Evolutionary conservation across 2,113 vertebrate genomes (phyloP).

Genomic region (Colaptes auratus): DNA sequence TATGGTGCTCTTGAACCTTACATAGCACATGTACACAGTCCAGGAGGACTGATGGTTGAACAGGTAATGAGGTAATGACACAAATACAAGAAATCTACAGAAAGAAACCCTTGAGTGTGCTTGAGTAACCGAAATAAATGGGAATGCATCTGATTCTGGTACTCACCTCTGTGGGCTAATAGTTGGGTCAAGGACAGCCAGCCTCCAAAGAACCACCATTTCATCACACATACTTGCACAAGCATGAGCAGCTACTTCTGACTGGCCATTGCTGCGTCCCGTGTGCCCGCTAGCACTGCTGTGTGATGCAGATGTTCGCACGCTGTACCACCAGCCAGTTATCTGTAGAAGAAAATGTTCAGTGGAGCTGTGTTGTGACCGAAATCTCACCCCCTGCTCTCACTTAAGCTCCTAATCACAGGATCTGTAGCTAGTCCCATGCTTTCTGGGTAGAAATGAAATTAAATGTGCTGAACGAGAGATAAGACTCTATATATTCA

Average conservation of each 20-base stretch:
- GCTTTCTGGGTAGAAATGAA: neutral
- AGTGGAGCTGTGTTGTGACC: neutral
- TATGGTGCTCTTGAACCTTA: neutral
- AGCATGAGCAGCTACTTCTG: constrained; percentile 96
- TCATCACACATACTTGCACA: constrained; percentile 99
- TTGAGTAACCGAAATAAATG: neutral
- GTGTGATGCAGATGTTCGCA: constrained; percentile 95
- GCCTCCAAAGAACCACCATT: constrained; percentile 96
- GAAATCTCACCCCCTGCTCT: neutral
- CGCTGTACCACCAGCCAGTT: constrained; percentile 99
- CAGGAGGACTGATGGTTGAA: neutral
- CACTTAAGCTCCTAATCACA: neutral
- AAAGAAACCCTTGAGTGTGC: neutral
- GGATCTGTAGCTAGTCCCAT: neutral
- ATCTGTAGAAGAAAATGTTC: constrained; percentile 79
- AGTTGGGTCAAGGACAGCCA: constrained; percentile 95
- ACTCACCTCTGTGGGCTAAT: constrained; percentile 94
- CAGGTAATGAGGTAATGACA: neutral
- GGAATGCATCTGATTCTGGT: neutral
- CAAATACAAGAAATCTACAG: neutral
- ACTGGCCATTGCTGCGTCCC: constrained; percentile 94
- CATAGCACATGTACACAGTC: neutral
- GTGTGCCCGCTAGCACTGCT: constrained; percentile 98
- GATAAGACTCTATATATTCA: neutral
- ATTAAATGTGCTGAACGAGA: neutral